Conservation (phyloP, 2,113 vertebrate species). For the Myotis brandtii region DNA sequence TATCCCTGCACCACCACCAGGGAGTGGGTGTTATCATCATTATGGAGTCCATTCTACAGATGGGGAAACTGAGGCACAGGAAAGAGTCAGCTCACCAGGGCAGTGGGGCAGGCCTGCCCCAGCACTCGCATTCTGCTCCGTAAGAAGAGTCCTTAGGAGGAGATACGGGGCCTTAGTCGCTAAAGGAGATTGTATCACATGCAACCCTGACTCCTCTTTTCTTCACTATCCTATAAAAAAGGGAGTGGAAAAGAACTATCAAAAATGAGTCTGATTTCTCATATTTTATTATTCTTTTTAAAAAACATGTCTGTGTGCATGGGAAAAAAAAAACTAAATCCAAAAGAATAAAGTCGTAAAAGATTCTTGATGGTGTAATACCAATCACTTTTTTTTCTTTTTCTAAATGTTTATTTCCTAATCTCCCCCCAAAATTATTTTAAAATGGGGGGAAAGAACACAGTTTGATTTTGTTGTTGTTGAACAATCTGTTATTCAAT, state of each 20-base stretch:
- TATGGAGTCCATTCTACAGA: background rate
- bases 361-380: background rate
- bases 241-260: background rate
- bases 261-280: background rate
- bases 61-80: background rate
- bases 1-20: too few relatives aligned
- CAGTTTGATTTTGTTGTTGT: background rate
- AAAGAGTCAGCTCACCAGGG: too few relatives aligned
- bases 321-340: background rate
- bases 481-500: background rate
- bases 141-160: background rate
- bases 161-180: background rate
- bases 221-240: background rate
- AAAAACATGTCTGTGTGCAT: background rate
- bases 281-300: background rate
- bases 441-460: background rate
- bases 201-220: background rate
- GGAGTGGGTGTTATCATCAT: background rate
- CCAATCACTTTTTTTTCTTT: background rate
- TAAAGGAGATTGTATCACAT: background rate
- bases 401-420: background rate
- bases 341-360: background rate
- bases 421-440: background rate
- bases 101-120: too few relatives aligned
- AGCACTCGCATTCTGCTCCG: rapidly evolving